Evolutionary conservation across 2,888 invertebrate genomes (phyloP).

Genomic region (Chymomyza amoena): DNA sequence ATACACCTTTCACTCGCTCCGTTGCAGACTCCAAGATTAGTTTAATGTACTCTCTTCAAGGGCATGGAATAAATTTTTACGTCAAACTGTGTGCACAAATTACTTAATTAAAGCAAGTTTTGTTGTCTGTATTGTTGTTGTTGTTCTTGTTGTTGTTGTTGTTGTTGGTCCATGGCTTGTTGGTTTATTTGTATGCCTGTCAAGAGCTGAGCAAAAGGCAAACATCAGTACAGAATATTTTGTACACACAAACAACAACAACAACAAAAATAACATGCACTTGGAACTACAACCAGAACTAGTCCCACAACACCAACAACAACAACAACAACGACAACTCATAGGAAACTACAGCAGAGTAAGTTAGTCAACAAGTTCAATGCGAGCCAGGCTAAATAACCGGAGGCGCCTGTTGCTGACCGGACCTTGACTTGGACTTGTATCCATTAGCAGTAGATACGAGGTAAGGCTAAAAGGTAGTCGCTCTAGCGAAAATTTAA

Average conservation of each 20-base stretch:
- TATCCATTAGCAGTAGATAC: not conserved
- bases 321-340: conserved; percentile 33
- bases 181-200: conserved; percentile 8
- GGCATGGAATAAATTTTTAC: not conserved
- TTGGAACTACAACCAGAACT: not conserved
- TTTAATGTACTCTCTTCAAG: not conserved
- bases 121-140: not conserved
- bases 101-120: conserved; percentile 47
- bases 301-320: conserved; percentile 17
- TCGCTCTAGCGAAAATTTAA: conserved; percentile 5
- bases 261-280: conserved; percentile 6
- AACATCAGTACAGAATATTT: conserved; percentile 33
- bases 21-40: not conserved
- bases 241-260: conserved; percentile 13
- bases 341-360: conserved; percentile 30
- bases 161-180: not conserved
- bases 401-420: conserved; percentile 6
- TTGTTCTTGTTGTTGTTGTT: not conserved
- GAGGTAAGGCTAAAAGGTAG: conserved; percentile 5
- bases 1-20: not conserved
- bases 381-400: conserved; percentile 22
- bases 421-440: conserved; percentile 41
- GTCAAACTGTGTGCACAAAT: conserved; percentile 29
- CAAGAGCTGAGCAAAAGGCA: conserved; percentile 33
- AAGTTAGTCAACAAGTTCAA: conserved; percentile 56